These are phyloP conservation scores for Sciaenops ocellatus DNA, from an alignment of 2,797 vertebrate species.

Conservation along the genomic window DNA sequence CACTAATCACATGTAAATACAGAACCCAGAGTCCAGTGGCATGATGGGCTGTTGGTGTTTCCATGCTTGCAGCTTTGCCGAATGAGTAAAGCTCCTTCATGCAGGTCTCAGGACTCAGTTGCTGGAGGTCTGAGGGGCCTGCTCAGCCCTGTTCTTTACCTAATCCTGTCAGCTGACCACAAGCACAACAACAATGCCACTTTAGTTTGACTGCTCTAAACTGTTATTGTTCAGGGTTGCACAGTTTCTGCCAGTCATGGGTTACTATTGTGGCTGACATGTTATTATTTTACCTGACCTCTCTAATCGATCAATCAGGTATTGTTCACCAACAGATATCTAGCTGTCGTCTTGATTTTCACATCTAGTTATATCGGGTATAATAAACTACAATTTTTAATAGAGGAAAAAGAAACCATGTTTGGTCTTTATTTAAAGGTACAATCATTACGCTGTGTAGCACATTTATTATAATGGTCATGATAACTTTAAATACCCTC, in stretches of 20 bases:
- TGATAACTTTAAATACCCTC: no score
- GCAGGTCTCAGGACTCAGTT: conserved; percentile 7
- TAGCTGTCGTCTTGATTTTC: background rate
- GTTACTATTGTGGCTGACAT: background rate
- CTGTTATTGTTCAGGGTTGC: no score
- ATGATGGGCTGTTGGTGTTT: background rate
- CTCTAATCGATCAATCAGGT: background rate
- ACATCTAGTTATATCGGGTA: background rate
- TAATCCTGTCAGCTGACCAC: conserved; percentile 59
- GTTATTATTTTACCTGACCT: background rate
- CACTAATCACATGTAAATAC: background rate
- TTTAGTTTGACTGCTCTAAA: conserved; percentile 58
- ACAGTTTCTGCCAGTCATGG: no score
- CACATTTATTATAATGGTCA: background rate
- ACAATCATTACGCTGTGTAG: background rate
- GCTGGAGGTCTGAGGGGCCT: conserved; percentile 17
- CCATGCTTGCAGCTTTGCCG: background rate
- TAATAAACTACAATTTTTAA: background rate
- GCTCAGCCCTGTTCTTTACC: conserved; percentile 40
- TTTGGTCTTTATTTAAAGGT: background rate
- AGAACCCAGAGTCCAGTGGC: background rate
- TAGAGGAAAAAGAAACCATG: background rate
- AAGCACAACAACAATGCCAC: conserved; percentile 47
- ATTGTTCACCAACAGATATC: background rate
- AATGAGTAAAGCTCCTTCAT: conserved; percentile 58